These are phyloP conservation scores for Telenomus remus DNA, from an alignment of 1,140 invertebrate species.

Conservation along the genomic window DNA sequence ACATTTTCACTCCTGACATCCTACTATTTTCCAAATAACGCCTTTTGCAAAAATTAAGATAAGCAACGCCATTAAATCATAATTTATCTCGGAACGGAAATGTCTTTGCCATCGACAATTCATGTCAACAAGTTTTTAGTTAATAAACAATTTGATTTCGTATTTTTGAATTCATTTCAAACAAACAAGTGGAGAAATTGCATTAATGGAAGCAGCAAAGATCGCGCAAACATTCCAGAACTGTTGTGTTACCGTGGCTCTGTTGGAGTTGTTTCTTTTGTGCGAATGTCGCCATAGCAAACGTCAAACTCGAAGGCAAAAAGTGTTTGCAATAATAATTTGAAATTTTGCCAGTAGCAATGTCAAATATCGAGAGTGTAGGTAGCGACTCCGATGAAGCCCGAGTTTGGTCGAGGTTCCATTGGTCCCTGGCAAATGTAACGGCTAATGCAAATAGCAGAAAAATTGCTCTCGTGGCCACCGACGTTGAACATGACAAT, in stretches of 20 bases:
- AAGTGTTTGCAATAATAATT: conserved; percentile 53
- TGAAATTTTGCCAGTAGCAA: conserved; percentile 25
- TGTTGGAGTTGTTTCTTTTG: conserved; percentile 6
- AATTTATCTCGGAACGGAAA: no score
- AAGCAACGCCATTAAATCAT: no score
- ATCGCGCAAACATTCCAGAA: conserved; percentile 38
- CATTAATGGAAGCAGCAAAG: no score
- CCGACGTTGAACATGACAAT: conserved; percentile 27
- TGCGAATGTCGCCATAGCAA: conserved; percentile 22
- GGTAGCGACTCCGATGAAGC: background rate
- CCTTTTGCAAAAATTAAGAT: no score
- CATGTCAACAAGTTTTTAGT: no score
- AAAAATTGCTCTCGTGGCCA: background rate
- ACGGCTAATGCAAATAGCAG: conserved; percentile 29
- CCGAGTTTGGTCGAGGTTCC: conserved; percentile 7
- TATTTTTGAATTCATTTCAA: no score
- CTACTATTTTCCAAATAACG: background rate
- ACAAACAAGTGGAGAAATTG: no score
- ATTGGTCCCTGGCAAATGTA: conserved; percentile 11
- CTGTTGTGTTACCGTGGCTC: conserved; percentile 16
- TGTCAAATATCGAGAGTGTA: conserved; percentile 15
- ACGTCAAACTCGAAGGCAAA: conserved; percentile 27
- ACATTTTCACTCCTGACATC: conserved; percentile 36
- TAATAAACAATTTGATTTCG: no score
- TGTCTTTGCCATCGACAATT: no score